Conservation (phyloP, 1,140 invertebrate genomes). For the Halesus radiatus region DNA sequence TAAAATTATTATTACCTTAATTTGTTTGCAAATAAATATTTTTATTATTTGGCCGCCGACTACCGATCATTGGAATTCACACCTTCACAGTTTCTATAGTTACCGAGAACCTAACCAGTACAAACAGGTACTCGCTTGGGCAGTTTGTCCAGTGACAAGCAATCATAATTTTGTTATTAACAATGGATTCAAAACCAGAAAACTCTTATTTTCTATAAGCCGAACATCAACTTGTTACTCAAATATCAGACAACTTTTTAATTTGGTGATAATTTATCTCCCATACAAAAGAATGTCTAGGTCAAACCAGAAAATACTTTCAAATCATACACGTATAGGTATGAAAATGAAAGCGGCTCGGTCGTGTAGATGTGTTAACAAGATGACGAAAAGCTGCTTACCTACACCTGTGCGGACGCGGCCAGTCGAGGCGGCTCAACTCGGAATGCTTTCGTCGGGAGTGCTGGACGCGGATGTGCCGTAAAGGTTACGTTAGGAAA, state of each 20-base stretch:
- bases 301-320: slow-evolving; percentile 56
- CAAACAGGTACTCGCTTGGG: too few species aligned
- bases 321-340: slow-evolving; percentile 53
- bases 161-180: too few species aligned
- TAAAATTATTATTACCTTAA: too few species aligned
- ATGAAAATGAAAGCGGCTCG: slow-evolving; percentile 55
- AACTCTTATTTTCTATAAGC: not conserved
- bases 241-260: slow-evolving; percentile 40
- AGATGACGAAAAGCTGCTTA: slow-evolving; percentile 36
- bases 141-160: too few species aligned
- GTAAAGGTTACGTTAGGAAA: not conserved
- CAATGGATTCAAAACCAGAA: not conserved
- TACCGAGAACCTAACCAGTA: too few species aligned
- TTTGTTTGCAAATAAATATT: too few species aligned
- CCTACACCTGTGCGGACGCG: not conserved
- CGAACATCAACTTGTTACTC: slow-evolving; percentile 6
- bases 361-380: slow-evolving; percentile 48
- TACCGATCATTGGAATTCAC: too few species aligned
- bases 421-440: not conserved
- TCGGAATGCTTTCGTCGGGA: not conserved
- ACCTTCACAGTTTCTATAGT: too few species aligned
- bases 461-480: slow-evolving; percentile 3
- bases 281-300: slow-evolving; percentile 54
- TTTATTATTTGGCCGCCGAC: too few species aligned
- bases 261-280: slow-evolving; percentile 49